Evolutionary conservation across 2,888 invertebrate genomes (phyloP), one percentile per base, ranked within the genome.

Genomic region (Agrotis ipsilon): DNA sequence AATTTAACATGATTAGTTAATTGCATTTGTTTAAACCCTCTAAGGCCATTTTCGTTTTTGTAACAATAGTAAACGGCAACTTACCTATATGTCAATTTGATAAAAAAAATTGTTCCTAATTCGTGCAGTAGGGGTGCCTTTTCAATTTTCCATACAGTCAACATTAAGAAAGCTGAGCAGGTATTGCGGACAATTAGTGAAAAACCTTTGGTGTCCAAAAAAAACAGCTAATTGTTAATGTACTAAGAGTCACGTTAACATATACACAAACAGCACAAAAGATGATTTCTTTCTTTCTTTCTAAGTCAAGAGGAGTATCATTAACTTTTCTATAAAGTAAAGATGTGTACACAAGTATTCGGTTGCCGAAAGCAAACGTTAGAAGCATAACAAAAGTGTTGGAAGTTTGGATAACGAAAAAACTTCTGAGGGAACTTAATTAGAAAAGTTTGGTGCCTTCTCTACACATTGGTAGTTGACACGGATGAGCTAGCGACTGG

Each of bases 401-500:
- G 43, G 39, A 85, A 80, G 84, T 85, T 74, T 82, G 86, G 88
- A 86, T 92, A 93, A 92, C 92, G 92, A 93, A 93, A 93, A 93
- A 94, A 94, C 88, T 94, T 93, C 71, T 32, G 19, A 32, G 72
- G 72, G 72, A 83, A 93, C 92, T 94, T 94, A 94, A 94, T 94
- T 94, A 94, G 93, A 92, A 93, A 94, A 94, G 91, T 94, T 94
- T 77, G 21, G 51, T 63, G 60, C 49, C 66, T 60, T 65, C 71
- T 65, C 69, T 67, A 79, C 72, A 72, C 68, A 72, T 79, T 48
- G 48, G 60, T 21, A 18, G 59, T 60, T 19, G 63, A 7, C 77
- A 80, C 43, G 18, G 70, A 68, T 16, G n/a, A 45, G 2, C 11
- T 11, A 76, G n/a, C 2, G 14, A 61, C 11, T 4, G 21, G 81